Evolutionary conservation across 2,888 invertebrate genomes (phyloP).

Genomic region (Lepetodrilus schrolli): DNA sequence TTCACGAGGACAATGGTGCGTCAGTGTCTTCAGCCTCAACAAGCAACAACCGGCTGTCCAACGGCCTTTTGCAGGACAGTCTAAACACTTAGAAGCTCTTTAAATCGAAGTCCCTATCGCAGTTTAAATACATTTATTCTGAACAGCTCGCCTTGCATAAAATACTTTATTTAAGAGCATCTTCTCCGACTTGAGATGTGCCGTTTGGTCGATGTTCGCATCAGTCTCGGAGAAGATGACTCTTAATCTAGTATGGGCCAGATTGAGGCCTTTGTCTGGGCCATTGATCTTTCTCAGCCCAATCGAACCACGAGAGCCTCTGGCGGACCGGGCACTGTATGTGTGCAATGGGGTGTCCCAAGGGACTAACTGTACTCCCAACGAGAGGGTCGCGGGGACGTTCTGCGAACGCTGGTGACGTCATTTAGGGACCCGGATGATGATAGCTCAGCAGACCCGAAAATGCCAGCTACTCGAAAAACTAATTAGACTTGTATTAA

Average conservation of each 20-base stretch:
- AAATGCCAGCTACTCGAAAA: too few species aligned
- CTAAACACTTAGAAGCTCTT: constrained; percentile 29
- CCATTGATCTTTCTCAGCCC: constrained; percentile 27
- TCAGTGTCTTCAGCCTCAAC: neutral
- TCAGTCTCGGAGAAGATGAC: neutral
- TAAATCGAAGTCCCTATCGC: constrained; percentile 32
- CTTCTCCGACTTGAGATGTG: constrained; percentile 8
- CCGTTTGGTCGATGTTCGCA: neutral
- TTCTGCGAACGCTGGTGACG: too few species aligned
- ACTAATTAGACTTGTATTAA: too few species aligned
- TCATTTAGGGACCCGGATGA: too few species aligned
- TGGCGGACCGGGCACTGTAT: neutral
- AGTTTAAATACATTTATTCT: constrained; percentile 29
- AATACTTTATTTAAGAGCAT: constrained; percentile 28
- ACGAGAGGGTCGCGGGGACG: neutral
- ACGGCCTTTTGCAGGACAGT: constrained; percentile 19
- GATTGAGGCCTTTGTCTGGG: neutral
- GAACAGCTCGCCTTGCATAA: constrained; percentile 15
- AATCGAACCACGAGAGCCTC: constrained; percentile 5
- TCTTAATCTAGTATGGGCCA: constrained; percentile 1
- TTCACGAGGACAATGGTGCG: neutral
- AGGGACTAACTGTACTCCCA: neutral
- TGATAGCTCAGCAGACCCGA: too few species aligned
- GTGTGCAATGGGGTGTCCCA: neutral
- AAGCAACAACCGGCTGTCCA: constrained; percentile 15